A percentile compares a stretch with the other conserved stretches of the same genome.
These are phyloP conservation scores for Gnathonemus longibarbis DNA, from an alignment of 2,113 vertebrate genomes.

Conservation along the genomic window DNA sequence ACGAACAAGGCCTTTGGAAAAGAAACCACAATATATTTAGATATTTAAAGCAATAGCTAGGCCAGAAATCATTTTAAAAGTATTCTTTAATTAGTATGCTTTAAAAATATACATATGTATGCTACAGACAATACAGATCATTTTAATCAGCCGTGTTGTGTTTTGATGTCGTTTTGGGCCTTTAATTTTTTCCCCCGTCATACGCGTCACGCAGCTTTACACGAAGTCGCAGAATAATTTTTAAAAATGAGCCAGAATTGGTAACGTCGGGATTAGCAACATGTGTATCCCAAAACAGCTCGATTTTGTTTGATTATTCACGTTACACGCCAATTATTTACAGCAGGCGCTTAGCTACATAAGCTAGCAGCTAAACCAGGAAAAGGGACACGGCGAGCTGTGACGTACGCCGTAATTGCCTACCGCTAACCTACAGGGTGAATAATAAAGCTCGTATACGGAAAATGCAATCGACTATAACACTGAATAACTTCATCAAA, in stretches of 20 bases:
- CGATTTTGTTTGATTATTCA: not conserved
- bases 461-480: not conserved
- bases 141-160: not conserved
- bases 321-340: not conserved
- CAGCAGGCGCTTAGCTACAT: not conserved
- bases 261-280: not conserved
- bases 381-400: not conserved
- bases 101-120: not conserved
- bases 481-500: not conserved
- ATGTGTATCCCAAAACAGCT: not conserved
- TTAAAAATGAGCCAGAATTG: not conserved
- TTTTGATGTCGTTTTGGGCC: conserved; percentile 9
- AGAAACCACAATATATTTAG: not conserved
- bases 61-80: not conserved
- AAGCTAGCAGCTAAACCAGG: not conserved
- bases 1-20: conserved; percentile 7
- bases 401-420: conserved; percentile 17
- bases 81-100: not conserved
- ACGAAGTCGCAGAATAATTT: not conserved
- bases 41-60: not conserved
- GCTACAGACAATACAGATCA: not conserved
- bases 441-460: not conserved
- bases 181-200: not conserved
- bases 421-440: not conserved
- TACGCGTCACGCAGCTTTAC: not conserved